Conservation (phyloP, 1,140 invertebrate genomes). For the Popillia japonica region DNA sequence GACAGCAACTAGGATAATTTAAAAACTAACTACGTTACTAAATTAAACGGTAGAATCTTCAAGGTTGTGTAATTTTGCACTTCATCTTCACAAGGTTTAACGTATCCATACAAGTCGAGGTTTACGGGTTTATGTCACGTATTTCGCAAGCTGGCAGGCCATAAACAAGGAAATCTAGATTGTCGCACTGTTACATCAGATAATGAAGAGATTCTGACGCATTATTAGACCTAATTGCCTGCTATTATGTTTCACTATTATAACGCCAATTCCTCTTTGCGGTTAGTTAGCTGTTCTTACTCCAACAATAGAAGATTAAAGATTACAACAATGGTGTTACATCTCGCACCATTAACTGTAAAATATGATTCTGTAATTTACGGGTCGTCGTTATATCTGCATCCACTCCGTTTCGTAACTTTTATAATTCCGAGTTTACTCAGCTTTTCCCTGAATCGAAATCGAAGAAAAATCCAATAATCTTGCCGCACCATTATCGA, state of each 20-base stretch:
- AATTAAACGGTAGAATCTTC: too few species aligned
- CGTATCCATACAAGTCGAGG: too few species aligned
- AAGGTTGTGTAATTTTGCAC: too few species aligned
- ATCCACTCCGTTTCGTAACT: too few species aligned
- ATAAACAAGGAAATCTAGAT: not conserved
- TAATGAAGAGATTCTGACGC: not conserved
- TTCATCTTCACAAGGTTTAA: too few species aligned
- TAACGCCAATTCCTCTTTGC: not conserved
- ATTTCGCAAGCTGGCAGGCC: not conserved
- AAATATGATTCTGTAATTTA: not conserved
- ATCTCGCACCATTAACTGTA: not conserved
- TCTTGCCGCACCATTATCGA: too few species aligned
- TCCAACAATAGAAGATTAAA: constrained; percentile 1
- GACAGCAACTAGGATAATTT: too few species aligned
- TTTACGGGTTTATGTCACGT: too few species aligned
- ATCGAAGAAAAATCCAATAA: too few species aligned
- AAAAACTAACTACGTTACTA: too few species aligned
- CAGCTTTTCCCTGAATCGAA: too few species aligned
- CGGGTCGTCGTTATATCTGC: not conserved
- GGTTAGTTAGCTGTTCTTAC: not conserved
- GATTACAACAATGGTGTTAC: not conserved
- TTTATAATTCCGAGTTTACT: too few species aligned
- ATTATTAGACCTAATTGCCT: not conserved
- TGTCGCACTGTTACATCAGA: not conserved
- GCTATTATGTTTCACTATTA: not conserved